phyloP scores from a whole-genome alignment of 2,888 invertebrate genomes.

The Crematogaster levior region DNA sequence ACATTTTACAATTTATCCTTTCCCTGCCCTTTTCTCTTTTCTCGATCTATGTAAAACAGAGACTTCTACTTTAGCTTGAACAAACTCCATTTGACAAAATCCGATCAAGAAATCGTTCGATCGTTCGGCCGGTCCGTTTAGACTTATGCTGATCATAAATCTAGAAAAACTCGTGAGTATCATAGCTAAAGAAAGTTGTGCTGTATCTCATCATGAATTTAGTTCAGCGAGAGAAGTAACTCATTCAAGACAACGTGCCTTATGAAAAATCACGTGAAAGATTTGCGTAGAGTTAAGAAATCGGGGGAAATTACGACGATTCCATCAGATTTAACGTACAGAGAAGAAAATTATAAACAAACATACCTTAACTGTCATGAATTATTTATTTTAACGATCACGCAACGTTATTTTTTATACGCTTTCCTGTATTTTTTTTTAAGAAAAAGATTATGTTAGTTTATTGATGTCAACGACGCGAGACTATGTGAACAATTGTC shows the following conservation, averaged over 20 bases:
- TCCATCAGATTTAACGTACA: conserved; percentile 38
- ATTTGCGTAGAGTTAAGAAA: conserved; percentile 27
- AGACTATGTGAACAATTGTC: neutral
- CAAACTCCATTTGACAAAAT: conserved; percentile 11
- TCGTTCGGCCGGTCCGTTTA: neutral
- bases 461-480: neutral
- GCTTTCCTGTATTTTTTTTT: neutral
- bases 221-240: neutral
- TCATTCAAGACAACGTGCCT: neutral
- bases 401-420: neutral
- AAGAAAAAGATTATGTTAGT: neutral
- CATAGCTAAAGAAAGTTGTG: conserved; percentile 1
- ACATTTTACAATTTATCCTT: conserved; percentile 50
- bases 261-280: neutral
- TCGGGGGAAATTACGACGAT: conserved; percentile 23
- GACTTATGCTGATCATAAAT: conserved; percentile 15
- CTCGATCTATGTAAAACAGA: neutral
- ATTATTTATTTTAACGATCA: conserved; percentile 59
- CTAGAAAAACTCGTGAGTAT: neutral
- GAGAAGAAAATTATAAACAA: conserved; percentile 67
- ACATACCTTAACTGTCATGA: conserved; percentile 57
- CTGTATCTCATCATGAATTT: conserved; percentile 5
- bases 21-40: neutral
- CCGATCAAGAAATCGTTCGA: neutral
- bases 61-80: neutral